Evolutionary conservation across 1,140 invertebrate genomes (phyloP), one percentile per base, ranked within the genome.

Genomic region (Orchesella cincta): DNA sequence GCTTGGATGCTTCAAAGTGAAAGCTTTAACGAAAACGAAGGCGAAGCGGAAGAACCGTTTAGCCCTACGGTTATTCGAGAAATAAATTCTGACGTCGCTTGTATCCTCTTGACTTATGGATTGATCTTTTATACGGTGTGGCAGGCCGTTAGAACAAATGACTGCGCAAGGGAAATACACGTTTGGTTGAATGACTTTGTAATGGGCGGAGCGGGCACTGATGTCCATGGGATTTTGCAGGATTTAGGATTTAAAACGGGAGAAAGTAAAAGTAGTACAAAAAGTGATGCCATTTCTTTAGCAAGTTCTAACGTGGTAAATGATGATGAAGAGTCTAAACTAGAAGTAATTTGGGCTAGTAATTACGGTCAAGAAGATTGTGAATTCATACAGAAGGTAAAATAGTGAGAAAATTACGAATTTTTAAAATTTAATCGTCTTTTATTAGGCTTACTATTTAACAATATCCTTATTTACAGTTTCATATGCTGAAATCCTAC

Each of bases 171-270:
- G 16, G 71, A 79, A n/a, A 54, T 76, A 26, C 74, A 79, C 74
- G 75, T 79, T 0, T 74, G 75, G 70, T 35, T 79, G 12, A 79
- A 79, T 79, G 78, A 79, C 31, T 79, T 79, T 35, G 62, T 73
- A 14, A 74, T 54, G 12, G 34, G 26, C 1, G 57, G 57, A 18
- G 62, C 33, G 52, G 67, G 62, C 2, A 67, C 67, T 23, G 51
- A 64, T 35, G 28, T 76, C 51, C 33, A n/a, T 2, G 18, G 23
- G 1, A 74, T 57, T 20, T 14, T 46, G 5, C 71, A 76, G 28
- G 62, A 67, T 31, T 33, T 67, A 23, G 62, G 62, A 14, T 8
- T 67, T 33, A 8, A 29, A 5, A 23, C n/a, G 2, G 62, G 31
- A 29, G 23, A 14, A 1, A 67, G 62, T 67, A 23, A 46, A 46